Base-by-base conservation (phyloP, 2,113 vertebrate genomes). In the Seriola dumerili region DNA sequence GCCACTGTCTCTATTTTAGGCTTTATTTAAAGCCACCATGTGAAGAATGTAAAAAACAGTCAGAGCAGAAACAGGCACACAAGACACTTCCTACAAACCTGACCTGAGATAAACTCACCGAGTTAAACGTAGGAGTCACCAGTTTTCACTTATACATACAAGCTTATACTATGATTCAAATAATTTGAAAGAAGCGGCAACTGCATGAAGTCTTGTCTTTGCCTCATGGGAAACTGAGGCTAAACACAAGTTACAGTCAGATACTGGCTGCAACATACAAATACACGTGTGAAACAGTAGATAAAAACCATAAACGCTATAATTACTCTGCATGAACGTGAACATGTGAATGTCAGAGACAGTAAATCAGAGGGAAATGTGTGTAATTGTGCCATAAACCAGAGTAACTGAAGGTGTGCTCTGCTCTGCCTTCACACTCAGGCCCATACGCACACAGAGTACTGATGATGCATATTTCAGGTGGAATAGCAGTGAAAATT, bases 401-500 rank as follows among this genome's bases (percentile, higher is more conserved):
- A 0, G 9, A 52, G 9, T 17, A 7, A 66, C 3, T 64, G 65
- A 40, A 34, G 25, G 34, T 12, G 52, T 46, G 17, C 13, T 58
- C 8, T 17, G 57, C 7, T 50, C 70, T 46, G 32, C 48, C 50
- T n/a, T 2, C 72, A 17, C 55, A 36, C 78, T 74, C 58, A 38
- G 17, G 44, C 76, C 34, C 2, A 13, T 44, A 13, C n/a, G 23
- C 72, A 68, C 68, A 62, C 57, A 76, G 19, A 85, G 29, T 11
- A 32, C 72, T 81, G 83, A 84, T 85, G 68, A 65, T 72, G 78
- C 84, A 78, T 52, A 83, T 83, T 90, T 85, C 69, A 88, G 57
- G 23, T 85, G 48, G 40, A 52, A 40, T 1, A 66, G 61, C 59
- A 16, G 55, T 10, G 76, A 81, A 88, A 80, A 83, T 6, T 25